Evolutionary conservation across 2,113 vertebrate species (phyloP).

Genomic region (Poicephalus meyeri): DNA sequence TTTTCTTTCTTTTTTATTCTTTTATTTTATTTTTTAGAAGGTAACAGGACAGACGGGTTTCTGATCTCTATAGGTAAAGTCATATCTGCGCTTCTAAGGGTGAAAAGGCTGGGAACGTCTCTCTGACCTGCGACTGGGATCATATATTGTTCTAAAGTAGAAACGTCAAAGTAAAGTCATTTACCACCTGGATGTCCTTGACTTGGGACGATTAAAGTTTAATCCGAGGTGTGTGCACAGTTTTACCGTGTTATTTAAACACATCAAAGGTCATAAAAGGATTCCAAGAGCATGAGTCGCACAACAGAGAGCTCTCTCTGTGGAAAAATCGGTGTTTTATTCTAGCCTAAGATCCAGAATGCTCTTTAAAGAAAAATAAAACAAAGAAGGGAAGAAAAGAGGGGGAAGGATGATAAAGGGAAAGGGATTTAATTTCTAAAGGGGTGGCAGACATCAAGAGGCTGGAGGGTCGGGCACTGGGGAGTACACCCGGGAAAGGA

Average conservation of each 20-base stretch:
- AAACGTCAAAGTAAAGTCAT: slow-evolving; percentile 73
- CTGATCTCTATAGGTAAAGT: background rate
- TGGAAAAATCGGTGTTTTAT: slow-evolving; percentile 40
- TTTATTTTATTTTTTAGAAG: background rate
- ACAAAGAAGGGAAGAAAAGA: fast-evolving
- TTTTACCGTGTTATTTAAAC: slow-evolving; percentile 76
- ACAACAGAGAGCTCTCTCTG: background rate
- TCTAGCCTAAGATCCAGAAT: slow-evolving; percentile 26
- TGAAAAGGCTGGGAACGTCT: background rate
- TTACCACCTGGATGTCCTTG: slow-evolving; percentile 83
- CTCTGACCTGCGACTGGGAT: slow-evolving; percentile 54
- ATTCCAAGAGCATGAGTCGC: slow-evolving; percentile 67
- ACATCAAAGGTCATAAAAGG: slow-evolving; percentile 76
- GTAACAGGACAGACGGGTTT: background rate
- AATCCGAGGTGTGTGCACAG: slow-evolving; percentile 78
- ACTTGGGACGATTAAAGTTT: slow-evolving; percentile 81
- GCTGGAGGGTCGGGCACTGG: background rate
- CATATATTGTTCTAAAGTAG: slow-evolving; percentile 59
- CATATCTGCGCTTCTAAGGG: background rate
- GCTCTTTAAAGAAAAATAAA: background rate
- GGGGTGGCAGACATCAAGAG: background rate
- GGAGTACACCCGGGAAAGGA: background rate
- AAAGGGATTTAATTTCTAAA: background rate
- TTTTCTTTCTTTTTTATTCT: background rate
- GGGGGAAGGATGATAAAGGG: background rate